Evolutionary conservation across 2,888 invertebrate genomes (phyloP), one percentile per base, ranked within the genome.

Genomic region (Mimumesa dahlbomi): DNA sequence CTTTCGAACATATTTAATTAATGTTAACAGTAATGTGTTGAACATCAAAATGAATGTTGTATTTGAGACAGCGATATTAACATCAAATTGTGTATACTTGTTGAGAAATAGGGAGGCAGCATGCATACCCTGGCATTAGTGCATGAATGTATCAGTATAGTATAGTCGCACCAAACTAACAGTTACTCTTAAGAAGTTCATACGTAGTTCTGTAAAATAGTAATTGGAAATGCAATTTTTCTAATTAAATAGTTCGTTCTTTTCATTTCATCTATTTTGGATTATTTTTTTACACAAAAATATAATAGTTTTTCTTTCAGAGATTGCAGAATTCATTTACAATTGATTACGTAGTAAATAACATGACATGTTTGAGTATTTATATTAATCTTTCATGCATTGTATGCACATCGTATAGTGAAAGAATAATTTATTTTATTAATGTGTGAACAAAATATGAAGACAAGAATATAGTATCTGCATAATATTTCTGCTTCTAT

Each of bases 31-130:
- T 54, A 46, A 64, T 45, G 34, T 38, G 25, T 57, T 43, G 21
- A 25, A 21, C 42, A 53, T 67, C 49, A 45, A 63, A 69, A 52
- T 42, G 50, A 68, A 63, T 69, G 69, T 64, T 69, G 31, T 64
- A 52, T 69, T 59, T 31, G 29, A 46, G n/a, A n/a, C n/a, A 19
- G 16, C 22, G 40, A 61, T 54, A 21, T 48, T 61, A 19, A 53
- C 57, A 19, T 34, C 34, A 56, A 58, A 50, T 52, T 57, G 25
- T n/a, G 19, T 43, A 56, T 31, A 58, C 34, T 31, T 19, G 14
- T 34, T 52, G 36, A 56, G 9, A 22, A n/a, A 43, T 61, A 21
- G 36, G 43, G 36, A 14, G 34, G 22, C 36, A 59, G 31, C 34
- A 36, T 42, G n/a, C 58, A 68, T 40, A 25, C 25, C n/a, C 57